These are phyloP conservation scores for Hydrochoerus hydrochaeris DNA, from an alignment of 2,113 vertebrate genomes.

Conservation along the genomic window DNA sequence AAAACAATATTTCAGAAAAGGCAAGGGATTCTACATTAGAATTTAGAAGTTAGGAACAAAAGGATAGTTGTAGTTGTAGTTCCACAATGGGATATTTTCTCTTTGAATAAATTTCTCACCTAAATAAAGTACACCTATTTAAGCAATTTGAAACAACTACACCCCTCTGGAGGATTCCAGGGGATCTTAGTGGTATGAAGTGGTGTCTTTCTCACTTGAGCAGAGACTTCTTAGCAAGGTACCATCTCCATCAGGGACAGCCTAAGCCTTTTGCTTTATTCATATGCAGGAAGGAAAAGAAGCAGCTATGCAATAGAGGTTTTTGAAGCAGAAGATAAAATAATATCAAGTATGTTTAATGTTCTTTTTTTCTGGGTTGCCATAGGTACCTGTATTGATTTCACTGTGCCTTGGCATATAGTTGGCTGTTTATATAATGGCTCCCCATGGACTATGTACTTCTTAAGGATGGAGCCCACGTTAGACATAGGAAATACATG, in stretches of 20 bases:
- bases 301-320: background rate
- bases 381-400: background rate
- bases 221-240: background rate
- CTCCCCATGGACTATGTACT: background rate
- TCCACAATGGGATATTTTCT: conserved; percentile 2
- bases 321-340: conserved; percentile 19
- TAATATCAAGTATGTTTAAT: background rate
- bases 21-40: background rate
- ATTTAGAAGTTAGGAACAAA: conserved; percentile 55
- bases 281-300: background rate
- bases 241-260: background rate
- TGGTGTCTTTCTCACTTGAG: background rate
- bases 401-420: background rate
- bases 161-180: background rate
- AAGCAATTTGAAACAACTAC: conserved; percentile 48
- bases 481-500: background rate
- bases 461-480: background rate
- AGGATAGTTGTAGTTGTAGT: conserved; percentile 19
- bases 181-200: background rate
- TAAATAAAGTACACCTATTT: conserved; percentile 46
- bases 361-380: background rate
- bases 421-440: background rate
- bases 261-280: background rate
- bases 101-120: conserved; percentile 53
- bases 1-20: conserved; percentile 59